Base-by-base conservation (phyloP, 2,888 invertebrate species). In the Liodrosophila aerea region DNA sequence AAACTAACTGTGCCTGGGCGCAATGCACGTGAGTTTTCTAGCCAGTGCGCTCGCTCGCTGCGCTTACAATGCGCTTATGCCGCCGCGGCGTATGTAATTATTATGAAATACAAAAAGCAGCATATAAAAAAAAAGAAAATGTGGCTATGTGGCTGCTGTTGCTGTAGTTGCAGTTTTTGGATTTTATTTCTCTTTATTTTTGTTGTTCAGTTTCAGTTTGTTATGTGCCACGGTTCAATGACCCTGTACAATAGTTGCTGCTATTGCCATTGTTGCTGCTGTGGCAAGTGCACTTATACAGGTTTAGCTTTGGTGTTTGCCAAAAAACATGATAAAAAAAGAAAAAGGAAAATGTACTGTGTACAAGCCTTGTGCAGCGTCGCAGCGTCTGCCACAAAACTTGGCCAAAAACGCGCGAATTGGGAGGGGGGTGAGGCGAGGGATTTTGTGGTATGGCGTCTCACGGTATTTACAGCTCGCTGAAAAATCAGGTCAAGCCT, bases 21-120 rank as follows among this genome's bases (percentile, higher is more conserved):
- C 62, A 47, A 69, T 80, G 70, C 81, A 76, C 84, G 76, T 76
- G 76, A 80, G 76, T 80, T 78, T 76, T 76, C 64, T 69, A 66
- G 68, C 51, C 60, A 70, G 13, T 67, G 64, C 41, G 68, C 64
- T 57, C 57, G 22, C 22, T 22, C 5, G 5, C 22, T 67, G 64
- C 44, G 68, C 64, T 57, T 64, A 41, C 51, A 52, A 34, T 64
- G 64, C 70, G 52, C 53, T 67, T 52, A 64, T 41, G 64, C 57
- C 62, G 45, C 18, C 16, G 11, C 31, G n/a, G 22, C 50, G 67
- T 73, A 71, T 81, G 85, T 77, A 77, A 77, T 77, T 77, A 77
- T 78, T 78, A 78, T 78, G 82, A 78, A 78, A 78, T 77, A 59
- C 45, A 65, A 52, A 43, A 60, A 18, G 29, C n/a, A 43, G 0